Base-by-base conservation (phyloP, 2,113 vertebrate species). In the Seriola aureovittata region DNA sequence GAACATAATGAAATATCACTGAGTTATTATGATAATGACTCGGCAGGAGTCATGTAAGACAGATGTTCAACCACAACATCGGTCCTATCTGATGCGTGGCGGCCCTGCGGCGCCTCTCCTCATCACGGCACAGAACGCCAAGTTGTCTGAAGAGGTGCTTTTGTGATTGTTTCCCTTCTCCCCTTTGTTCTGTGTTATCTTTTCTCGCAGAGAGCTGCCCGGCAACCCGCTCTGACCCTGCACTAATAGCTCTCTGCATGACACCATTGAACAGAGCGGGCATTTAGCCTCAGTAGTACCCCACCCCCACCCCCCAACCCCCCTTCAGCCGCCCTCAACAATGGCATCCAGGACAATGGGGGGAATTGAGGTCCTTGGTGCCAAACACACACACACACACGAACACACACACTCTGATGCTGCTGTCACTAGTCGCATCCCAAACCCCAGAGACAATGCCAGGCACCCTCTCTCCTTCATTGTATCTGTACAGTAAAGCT, bases 151-250 rank as follows among this genome's bases (percentile, higher is more conserved):
- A 90, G 84, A 88, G 86, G 73, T 88, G 89, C 86, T 92, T 93
- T 90, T 90, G 89, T 91, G 65, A 74, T 88, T 75, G 87, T 73
- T 93, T 90, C 85, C 81, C 81, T 3, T 80, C 78, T 78, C 48
- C 36, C 82, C 93, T 93, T 94, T 94, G 93, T 94, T 93, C 89
- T 91, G 89, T 92, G 93, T 93, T 89, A 85, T 93, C 80, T 82
- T 73, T 85, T 62, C 69, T 73, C 63, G 11, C 82, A 62, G 44
- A 67, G 86, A 90, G 82, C 85, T 32, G 71, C 85, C 66, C 36
- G 48, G 38, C 82, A 78, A 86, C 87, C 85, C 82, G 66, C 85
- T 90, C 80, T 87, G 90, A 91, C 88, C 92, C 86, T 63, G 71
- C 54, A 42, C 90, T 93, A 93, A 91, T 91, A 64, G 87, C 82